Conservation (phyloP, 1,140 invertebrate genomes). For the Ditylenchus dipsaci region DNA sequence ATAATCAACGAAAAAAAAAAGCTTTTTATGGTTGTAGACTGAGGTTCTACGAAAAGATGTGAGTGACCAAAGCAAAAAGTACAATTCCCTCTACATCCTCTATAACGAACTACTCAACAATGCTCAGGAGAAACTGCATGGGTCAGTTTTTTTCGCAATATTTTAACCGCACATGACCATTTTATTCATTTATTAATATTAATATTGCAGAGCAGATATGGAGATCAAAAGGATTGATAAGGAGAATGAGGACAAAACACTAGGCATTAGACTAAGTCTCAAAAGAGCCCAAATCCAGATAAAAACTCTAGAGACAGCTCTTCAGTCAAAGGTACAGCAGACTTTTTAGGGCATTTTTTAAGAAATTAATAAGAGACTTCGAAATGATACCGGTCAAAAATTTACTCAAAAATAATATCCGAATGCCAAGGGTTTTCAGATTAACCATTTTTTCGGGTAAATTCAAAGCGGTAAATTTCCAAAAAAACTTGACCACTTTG, state of each 20-base stretch:
- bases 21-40: background rate
- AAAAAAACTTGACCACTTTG: no score
- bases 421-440: no score
- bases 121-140: slow-evolving; percentile 14
- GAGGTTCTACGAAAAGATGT: slow-evolving; percentile 6
- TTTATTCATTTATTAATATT: background rate
- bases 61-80: slow-evolving; percentile 15
- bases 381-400: no score
- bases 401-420: no score
- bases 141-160: slow-evolving; percentile 3
- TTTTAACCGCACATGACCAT: no score
- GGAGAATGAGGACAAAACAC: slow-evolving; percentile 13
- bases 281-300: slow-evolving; percentile 19
- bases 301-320: slow-evolving; percentile 5
- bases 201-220: slow-evolving; percentile 11
- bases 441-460: no score
- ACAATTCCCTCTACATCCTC: slow-evolving; percentile 19
- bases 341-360: background rate
- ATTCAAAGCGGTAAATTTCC: no score
- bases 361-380: background rate
- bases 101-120: slow-evolving; percentile 20
- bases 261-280: slow-evolving; percentile 11
- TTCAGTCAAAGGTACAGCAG: slow-evolving; percentile 18
- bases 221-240: slow-evolving; percentile 10
- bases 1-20: no score